Evolutionary conservation across 2,888 invertebrate genomes (phyloP).

Genomic region (Barypeithes pellucidus): DNA sequence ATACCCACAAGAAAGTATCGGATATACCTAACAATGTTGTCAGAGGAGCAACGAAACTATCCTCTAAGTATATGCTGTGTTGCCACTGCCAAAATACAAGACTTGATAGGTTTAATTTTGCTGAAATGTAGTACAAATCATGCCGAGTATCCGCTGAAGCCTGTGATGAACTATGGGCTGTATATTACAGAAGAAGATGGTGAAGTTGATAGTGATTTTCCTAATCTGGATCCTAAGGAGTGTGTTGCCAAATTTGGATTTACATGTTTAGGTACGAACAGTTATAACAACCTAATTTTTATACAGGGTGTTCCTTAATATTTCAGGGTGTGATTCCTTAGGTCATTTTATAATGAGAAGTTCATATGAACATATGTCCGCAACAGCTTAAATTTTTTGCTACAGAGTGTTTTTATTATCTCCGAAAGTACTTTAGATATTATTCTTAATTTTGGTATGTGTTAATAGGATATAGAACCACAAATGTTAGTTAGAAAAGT

Average conservation of each 20-base stretch:
- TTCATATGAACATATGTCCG: too few relatives aligned
- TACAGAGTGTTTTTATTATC: too few relatives aligned
- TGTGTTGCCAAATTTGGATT: slow-evolving; percentile 95
- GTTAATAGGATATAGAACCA: too few relatives aligned
- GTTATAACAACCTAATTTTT: not conserved
- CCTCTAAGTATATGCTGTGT: slow-evolving; percentile 88
- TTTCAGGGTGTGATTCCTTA: too few relatives aligned
- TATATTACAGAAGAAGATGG: slow-evolving; percentile 98
- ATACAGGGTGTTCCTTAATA: too few relatives aligned
- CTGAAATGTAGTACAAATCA: slow-evolving; percentile 78
- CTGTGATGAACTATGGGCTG: slow-evolving; percentile 85
- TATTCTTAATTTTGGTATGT: too few relatives aligned
- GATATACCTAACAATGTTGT: slow-evolving; percentile 92
- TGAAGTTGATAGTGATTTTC: slow-evolving; percentile 94
- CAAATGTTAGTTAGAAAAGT: too few relatives aligned
- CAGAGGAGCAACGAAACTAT: slow-evolving; percentile 86
- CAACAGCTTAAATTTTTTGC: too few relatives aligned
- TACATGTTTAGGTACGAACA: slow-evolving; percentile 75
- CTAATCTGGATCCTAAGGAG: slow-evolving; percentile 90
- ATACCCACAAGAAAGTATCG: slow-evolving; percentile 87
- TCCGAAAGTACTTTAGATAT: too few relatives aligned
- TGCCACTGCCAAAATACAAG: slow-evolving; percentile 88
- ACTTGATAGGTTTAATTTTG: slow-evolving; percentile 94
- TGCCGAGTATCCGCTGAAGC: slow-evolving; percentile 75
- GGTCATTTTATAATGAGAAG: too few relatives aligned